Evolutionary conservation across 2,888 invertebrate genomes (phyloP), one percentile per base, ranked within the genome.

Genomic region (Drosophila multiciliata): DNA sequence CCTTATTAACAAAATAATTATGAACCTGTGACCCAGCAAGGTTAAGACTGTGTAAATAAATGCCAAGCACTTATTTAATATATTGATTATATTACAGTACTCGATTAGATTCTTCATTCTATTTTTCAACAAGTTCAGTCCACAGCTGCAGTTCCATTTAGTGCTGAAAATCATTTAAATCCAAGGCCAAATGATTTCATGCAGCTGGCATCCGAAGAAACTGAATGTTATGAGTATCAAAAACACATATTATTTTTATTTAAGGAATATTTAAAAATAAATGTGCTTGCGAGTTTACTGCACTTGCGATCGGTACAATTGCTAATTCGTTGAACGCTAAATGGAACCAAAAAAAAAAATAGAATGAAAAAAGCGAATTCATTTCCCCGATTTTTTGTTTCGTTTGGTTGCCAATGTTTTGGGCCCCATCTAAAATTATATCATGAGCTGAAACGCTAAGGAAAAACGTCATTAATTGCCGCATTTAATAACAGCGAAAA

Each of bases 121-220:
- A n/a, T 1, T 8, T 11, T 20, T 15, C 8, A 17, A 63, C 42
- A 49, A 66, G 42, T 40, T 59, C 61, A 59, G 67, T 63, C 58
- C 42, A 52, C 55, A 58, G 57, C 23, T 38, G 11, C 40, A 49
- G 12, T 55, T 33, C 17, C n/a, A 32, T 29, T 32, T 23, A 17
- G 6, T 45, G 17, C 9, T 33, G 50, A 29, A 20, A 74, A 69
- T 53, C 49, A 66, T 48, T 75, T 42, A 33, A 69, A 68, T 62
- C 83, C 79, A 85, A 87, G 84, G 84, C 68, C 71, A 65, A 26
- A 38, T 83, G 87, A 83, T 77, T 88, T 83, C 83, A 87, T 83
- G 49, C 75, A 72, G 48, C 66, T 75, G 78, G 78, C 72, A 82
- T 70, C 42, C 45, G 15, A 67, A 50, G 40, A 71, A 83, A 70